Evolutionary conservation across 2,888 invertebrate species (phyloP).

Genomic region (Athalia rosae): DNA sequence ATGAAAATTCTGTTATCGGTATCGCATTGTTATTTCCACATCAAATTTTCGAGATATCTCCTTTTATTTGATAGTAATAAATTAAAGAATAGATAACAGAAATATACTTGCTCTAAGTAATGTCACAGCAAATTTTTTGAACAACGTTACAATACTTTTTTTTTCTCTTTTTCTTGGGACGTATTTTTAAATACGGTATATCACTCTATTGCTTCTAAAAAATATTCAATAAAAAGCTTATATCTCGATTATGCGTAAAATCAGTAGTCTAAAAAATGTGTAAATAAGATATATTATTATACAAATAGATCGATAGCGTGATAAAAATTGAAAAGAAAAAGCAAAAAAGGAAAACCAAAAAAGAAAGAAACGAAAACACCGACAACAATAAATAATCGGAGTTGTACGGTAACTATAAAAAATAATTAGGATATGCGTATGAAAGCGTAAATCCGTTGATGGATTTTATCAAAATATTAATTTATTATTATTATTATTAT

Average conservation of each 20-base stretch:
- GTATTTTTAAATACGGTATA: constrained; percentile 16
- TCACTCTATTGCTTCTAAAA: constrained; percentile 35
- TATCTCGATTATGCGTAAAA: constrained; percentile 23
- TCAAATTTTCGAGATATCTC: too few relatives aligned
- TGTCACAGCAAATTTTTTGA: too few relatives aligned
- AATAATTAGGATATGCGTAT: constrained; percentile 6
- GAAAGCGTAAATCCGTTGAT: constrained; percentile 29
- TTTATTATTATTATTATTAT: background rate
- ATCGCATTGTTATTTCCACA: too few relatives aligned
- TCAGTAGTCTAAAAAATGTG: background rate
- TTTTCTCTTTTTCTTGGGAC: background rate
- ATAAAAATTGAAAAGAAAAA: background rate
- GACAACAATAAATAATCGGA: constrained; percentile 32
- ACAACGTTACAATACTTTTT: too few relatives aligned
- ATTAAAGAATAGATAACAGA: too few relatives aligned
- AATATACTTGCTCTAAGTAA: too few relatives aligned
- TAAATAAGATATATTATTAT: too few relatives aligned
- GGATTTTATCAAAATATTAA: constrained; percentile 38
- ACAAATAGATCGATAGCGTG: too few relatives aligned
- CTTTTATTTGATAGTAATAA: too few relatives aligned
- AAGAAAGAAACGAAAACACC: constrained; percentile 22
- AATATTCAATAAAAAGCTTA: constrained; percentile 43
- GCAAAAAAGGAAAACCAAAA: background rate
- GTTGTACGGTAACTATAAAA: constrained; percentile 44
- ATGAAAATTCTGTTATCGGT: too few relatives aligned